Conservation (phyloP, 37 sponge, comb jelly and placozoan genomes). For the Chondrosia reniformis region DNA sequence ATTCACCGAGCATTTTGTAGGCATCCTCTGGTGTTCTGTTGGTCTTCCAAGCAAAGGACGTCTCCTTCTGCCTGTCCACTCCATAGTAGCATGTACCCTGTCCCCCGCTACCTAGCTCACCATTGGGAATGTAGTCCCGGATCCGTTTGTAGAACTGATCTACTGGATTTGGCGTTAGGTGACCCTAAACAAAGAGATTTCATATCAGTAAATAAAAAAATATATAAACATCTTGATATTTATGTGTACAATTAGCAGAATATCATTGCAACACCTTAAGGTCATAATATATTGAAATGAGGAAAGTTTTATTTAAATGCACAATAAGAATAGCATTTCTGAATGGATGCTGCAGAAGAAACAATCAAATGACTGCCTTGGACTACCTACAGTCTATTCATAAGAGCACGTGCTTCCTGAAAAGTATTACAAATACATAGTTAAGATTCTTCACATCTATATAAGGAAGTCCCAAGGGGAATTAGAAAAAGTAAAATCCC, state of each 20-base stretch:
- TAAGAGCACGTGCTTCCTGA: too few species aligned
- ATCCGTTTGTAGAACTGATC: not conserved
- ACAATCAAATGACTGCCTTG: too few species aligned
- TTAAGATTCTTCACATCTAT: too few species aligned
- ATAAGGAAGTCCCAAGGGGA: too few species aligned
- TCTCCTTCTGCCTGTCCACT: slow-evolving; percentile 4
- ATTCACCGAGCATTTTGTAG: not conserved
- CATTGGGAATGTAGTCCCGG: not conserved
- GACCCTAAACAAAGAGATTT: not conserved
- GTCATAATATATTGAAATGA: not conserved
- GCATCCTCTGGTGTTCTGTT: not conserved
- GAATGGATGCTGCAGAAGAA: too few species aligned
- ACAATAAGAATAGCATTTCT: too few species aligned
- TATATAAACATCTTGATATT: not conserved
- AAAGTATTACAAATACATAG: too few species aligned
- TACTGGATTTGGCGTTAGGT: slow-evolving; percentile 6
- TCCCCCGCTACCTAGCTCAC: not conserved
- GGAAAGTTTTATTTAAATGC: too few species aligned
- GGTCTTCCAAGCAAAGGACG: not conserved
- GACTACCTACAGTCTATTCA: too few species aligned
- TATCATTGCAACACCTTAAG: not conserved
- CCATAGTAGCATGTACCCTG: slow-evolving; percentile 19
- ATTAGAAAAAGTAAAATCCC: too few species aligned
- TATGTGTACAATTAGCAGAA: too few species aligned
- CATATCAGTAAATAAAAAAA: not conserved